These are phyloP conservation scores for Pseudanteris insignis DNA, from an alignment of 2,888 invertebrate genomes.

Conservation along the genomic window DNA sequence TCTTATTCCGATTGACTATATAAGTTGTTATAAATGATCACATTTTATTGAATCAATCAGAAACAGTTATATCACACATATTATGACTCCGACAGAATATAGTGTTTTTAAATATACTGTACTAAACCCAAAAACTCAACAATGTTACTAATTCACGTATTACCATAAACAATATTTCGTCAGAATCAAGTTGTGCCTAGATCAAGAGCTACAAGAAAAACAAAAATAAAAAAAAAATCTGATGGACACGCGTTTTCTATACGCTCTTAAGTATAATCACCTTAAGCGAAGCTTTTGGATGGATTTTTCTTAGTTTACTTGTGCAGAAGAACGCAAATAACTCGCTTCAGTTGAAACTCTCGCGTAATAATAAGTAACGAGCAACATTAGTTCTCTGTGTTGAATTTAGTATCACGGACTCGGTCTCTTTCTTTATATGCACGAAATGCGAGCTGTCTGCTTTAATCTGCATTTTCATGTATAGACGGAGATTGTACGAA, in stretches of 20 bases:
- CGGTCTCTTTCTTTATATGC: slow-evolving; percentile 6
- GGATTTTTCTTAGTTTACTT: slow-evolving; percentile 57
- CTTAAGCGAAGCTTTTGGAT: slow-evolving; percentile 65
- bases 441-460: slow-evolving; percentile 38
- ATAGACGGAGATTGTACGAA: slow-evolving; percentile 55
- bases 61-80: no score
- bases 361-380: slow-evolving; percentile 9
- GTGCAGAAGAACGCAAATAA: slow-evolving; percentile 50
- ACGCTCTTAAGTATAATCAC: slow-evolving; percentile 62
- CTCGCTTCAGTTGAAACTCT: slow-evolving; percentile 25
- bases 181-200: no score
- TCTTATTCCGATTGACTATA: no score
- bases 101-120: no score
- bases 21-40: no score
- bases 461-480: slow-evolving; percentile 47
- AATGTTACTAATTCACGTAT: no score
- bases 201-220: no score
- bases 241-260: slow-evolving; percentile 57
- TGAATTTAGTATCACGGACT: slow-evolving; percentile 13
- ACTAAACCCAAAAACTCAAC: no score
- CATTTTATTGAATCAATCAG: no score
- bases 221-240: no score
- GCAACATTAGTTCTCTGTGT: slow-evolving; percentile 6
- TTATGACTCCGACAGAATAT: no score
- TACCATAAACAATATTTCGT: no score